Percentiles rank a stretch among this genome's conserved stretches.
Conservation (phyloP, 2,888 invertebrate species). For the Bellardia bayeri region DNA sequence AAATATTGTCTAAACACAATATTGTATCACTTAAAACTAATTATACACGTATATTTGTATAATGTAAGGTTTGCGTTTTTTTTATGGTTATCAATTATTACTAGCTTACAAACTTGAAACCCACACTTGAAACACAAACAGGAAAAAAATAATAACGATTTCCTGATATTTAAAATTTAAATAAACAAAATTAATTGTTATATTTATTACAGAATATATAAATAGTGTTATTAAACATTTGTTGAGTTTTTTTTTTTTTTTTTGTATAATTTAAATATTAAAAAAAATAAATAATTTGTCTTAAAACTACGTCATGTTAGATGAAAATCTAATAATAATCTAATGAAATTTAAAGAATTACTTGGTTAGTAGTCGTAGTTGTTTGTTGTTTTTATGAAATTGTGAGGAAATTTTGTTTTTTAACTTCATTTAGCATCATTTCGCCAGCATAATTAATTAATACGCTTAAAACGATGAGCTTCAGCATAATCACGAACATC, state of each 20-base stretch:
- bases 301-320: slow-evolving; percentile 25
- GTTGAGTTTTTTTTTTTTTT: not conserved
- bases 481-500: slow-evolving; percentile 83
- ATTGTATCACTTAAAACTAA: no score
- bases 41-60: no score
- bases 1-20: no score
- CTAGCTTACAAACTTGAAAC: not conserved
- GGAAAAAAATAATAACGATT: not conserved
- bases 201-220: slow-evolving; percentile 36
- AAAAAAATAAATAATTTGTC: slow-evolving; percentile 38
- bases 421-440: not conserved
- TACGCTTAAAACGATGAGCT: slow-evolving; percentile 79
- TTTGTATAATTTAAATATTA: slow-evolving; percentile 4
- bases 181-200: slow-evolving; percentile 51
- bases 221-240: slow-evolving; percentile 5
- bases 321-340: slow-evolving; percentile 4
- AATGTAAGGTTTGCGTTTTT: no score
- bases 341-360: not conserved
- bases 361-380: not conserved
- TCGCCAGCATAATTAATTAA: slow-evolving; percentile 71
- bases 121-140: not conserved
- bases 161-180: not conserved
- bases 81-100: no score
- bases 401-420: not conserved
- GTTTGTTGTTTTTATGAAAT: not conserved